phyloP scores from a whole-genome alignment of 2,888 invertebrate species.

The Sclerodermus sp. region DNA sequence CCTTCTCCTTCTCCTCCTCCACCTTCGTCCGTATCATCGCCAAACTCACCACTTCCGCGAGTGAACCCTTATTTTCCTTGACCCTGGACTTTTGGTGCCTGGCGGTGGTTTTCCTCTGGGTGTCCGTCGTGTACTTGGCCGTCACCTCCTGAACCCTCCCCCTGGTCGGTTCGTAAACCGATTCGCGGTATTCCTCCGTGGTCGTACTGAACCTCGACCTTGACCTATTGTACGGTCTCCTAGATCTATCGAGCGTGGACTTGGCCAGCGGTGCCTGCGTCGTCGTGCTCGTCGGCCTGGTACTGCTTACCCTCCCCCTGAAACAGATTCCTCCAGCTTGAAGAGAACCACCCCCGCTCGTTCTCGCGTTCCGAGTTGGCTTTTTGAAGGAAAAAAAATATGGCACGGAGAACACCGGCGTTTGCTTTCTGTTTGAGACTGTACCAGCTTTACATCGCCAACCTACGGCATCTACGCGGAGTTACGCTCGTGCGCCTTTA shows the following conservation, averaged over 20 bases:
- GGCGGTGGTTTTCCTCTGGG: constrained; percentile 25
- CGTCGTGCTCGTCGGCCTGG: constrained; percentile 36
- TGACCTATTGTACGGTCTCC: constrained; percentile 47
- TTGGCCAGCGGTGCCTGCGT: constrained; percentile 34
- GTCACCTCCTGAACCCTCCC: constrained; percentile 40
- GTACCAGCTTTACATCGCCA: too few species aligned
- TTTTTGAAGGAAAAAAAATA: too few species aligned
- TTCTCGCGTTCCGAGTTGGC: too few species aligned
- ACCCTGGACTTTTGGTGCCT: constrained; percentile 29
- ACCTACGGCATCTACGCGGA: too few species aligned
- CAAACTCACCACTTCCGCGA: too few species aligned
- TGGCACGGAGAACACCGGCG: too few species aligned
- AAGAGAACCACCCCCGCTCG: too few species aligned
- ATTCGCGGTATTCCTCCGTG: constrained; percentile 47
- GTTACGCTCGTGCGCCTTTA: too few species aligned
- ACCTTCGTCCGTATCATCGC: too few species aligned
- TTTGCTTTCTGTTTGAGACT: too few species aligned
- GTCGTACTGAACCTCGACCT: constrained; percentile 36
- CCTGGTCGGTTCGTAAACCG: constrained; percentile 45
- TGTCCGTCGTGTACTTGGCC: constrained; percentile 29
- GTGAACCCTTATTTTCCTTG: too few species aligned
- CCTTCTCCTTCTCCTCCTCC: too few species aligned
- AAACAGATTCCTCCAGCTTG: background rate
- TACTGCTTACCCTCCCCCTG: constrained; percentile 39
- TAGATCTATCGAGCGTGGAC: constrained; percentile 35